A percentile compares a stretch with the other conserved stretches of the same genome.
Evolutionary conservation across 2,797 vertebrate genomes (phyloP).

Genomic region (Chaenodraco wilsoni): DNA sequence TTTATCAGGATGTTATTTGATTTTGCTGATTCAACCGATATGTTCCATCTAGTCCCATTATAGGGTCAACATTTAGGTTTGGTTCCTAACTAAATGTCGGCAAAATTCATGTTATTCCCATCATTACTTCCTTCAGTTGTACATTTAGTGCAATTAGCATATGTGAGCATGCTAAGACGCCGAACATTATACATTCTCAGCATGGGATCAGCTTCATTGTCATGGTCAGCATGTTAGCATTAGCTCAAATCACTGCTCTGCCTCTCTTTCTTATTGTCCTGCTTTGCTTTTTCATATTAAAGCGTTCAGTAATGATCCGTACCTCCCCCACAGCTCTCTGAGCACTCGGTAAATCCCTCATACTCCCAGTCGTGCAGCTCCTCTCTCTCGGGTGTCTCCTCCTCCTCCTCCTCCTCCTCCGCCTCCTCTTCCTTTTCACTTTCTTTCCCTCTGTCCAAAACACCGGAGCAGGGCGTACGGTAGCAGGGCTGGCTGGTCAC

Average conservation of each 20-base stretch:
- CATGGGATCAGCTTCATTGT: too few species aligned
- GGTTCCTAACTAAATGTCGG: too few species aligned
- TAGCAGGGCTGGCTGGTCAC: conserved; percentile 87
- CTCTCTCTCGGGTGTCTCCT: conserved; percentile 70
- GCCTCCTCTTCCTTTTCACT: conserved; percentile 78
- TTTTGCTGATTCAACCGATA: background rate
- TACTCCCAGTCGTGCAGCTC: conserved; percentile 96
- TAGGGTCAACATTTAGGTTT: too few species aligned
- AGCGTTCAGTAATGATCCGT: conserved; percentile 41
- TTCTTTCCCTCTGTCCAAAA: conserved; percentile 69
- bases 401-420: conserved; percentile 58
- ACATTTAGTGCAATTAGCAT: too few species aligned
- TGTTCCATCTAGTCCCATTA: too few species aligned
- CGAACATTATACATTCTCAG: too few species aligned
- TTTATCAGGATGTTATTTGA: background rate
- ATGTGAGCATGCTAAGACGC: too few species aligned
- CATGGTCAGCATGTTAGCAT: too few species aligned
- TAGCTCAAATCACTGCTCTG: too few species aligned
- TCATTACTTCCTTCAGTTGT: too few species aligned
- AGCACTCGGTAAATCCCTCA: conserved; percentile 94
- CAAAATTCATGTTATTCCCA: too few species aligned
- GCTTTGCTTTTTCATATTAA: background rate
- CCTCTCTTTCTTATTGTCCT: background rate
- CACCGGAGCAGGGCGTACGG: conserved; percentile 85
- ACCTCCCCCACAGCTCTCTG: conserved; percentile 95